Evolutionary conservation across 2,888 invertebrate species (phyloP), one percentile per base, ranked within the genome.

Genomic region (Prenolepis imparis): DNA sequence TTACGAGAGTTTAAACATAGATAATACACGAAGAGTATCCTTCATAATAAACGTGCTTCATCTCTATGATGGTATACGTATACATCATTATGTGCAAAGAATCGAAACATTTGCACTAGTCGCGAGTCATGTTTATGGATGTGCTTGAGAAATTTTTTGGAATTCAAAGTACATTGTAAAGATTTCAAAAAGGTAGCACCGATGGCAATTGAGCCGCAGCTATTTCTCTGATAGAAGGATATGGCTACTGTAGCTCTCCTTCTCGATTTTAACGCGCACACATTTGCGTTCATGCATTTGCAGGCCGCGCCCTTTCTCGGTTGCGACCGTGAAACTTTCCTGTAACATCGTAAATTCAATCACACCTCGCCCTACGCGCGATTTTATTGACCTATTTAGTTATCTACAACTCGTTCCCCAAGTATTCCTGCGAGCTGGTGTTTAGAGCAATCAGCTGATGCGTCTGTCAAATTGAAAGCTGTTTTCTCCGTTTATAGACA

Each of bases 381-480:
- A 3, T 21, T 48, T 82, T 74, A 74, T 75, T 82, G 48, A 66
- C 52, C 57, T 28, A 74, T 82, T n/a, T 28, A 82, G 32, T 44
- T 64, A 66, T 74, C 59, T 66, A 66, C 32, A 41, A 64, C 57
- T 64, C 36, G 74, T 82, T 82, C 36, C 57, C 74, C 48, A 66
- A 44, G 36, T 44, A 68, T 68, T 68, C 44, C 59, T 44, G n/a
- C 11, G 11, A 67, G 41, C 57, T 57, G 8, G 59, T 32, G 18
- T 78, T 68, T 68, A 59, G 44, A 59, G 44, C 78, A 28, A 78
- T 68, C 78, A 68, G 57, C 68, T 44, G 68, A 44, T 59, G 68
- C 44, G 59, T 59, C 57, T 77, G 28, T 59, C 68, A 68, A 78
- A 78, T 78, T 68, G 59, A 78, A 78, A 78, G 57, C 68, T 59